Conservation (phyloP, 1,140 invertebrate species). For the Saxidomus purpurata region DNA sequence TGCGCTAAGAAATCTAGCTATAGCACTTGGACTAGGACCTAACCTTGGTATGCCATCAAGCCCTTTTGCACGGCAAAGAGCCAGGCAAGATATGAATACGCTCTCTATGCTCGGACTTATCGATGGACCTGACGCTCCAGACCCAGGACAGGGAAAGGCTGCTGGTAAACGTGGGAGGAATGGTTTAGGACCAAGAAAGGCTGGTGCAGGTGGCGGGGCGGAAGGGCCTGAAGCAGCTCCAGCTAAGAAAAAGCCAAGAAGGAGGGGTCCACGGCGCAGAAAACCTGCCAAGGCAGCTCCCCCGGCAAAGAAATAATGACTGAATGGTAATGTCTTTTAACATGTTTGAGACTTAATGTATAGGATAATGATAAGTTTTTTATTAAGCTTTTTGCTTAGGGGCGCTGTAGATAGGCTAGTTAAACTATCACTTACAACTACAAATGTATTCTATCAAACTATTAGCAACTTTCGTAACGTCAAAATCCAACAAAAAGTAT, state of each 20-base stretch:
- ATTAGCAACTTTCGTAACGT: too few species aligned
- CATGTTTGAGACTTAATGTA: too few species aligned
- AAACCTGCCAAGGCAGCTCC: not conserved
- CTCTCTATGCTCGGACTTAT: not conserved
- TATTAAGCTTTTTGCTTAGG: too few species aligned
- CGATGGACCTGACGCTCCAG: not conserved
- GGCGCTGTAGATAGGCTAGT: too few species aligned
- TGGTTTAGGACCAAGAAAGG: not conserved
- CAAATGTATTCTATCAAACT: too few species aligned
- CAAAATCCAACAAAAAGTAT: too few species aligned
- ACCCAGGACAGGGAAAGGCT: not conserved
- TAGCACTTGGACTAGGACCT: not conserved
- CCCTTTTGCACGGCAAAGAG: not conserved
- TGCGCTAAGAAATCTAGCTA: not conserved
- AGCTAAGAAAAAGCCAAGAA: not conserved
- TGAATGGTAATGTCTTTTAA: too few species aligned
- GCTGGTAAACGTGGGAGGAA: not conserved
- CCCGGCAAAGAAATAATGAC: not conserved
- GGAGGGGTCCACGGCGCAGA: not conserved
- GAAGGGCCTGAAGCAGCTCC: not conserved
- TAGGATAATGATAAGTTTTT: too few species aligned
- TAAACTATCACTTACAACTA: too few species aligned
- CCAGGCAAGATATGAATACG: not conserved
- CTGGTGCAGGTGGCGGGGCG: not conserved
- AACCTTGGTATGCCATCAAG: not conserved